A percentile compares a stretch with the other conserved stretches of the same genome.
Conservation (phyloP, 2,113 vertebrate species). For the Albula glossodonta region DNA sequence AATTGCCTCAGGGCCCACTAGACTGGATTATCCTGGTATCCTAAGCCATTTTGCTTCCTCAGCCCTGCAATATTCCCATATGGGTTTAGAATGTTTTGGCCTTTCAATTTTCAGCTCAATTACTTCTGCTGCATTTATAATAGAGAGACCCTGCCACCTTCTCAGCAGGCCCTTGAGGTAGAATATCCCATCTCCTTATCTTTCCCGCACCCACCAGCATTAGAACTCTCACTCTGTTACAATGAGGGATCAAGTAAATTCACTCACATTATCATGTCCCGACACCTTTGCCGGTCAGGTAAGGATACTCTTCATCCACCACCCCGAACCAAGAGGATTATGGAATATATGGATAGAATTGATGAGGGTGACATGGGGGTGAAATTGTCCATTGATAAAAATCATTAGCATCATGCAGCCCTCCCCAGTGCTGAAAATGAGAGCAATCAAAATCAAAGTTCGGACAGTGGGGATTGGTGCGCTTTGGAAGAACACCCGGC, state of each 20-base stretch:
- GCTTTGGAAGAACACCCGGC: neutral
- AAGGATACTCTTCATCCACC: neutral
- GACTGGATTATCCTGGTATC: constrained; percentile 65
- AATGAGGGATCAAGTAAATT: neutral
- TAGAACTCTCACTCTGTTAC: neutral
- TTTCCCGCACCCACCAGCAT: neutral
- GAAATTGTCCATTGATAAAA: neutral
- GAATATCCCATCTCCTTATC: neutral
- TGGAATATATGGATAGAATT: too few species aligned
- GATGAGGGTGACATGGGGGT: neutral
- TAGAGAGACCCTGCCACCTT: neutral
- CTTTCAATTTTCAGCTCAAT: constrained; percentile 78
- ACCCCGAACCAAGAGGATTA: too few species aligned
- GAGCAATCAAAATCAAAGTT: neutral
- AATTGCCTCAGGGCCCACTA: constrained; percentile 57
- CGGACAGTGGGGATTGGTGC: neutral
- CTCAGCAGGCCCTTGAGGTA: neutral
- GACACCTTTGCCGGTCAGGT: neutral
- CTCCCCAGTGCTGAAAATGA: neutral
- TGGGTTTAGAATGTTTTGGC: constrained; percentile 60
- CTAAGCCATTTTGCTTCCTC: constrained; percentile 51
- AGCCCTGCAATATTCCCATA: constrained; percentile 33
- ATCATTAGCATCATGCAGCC: neutral
- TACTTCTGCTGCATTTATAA: constrained; percentile 56
- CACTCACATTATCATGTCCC: neutral